Conservation (phyloP, 2,113 vertebrate species). For the Dicerorhinus sumatrensis region DNA sequence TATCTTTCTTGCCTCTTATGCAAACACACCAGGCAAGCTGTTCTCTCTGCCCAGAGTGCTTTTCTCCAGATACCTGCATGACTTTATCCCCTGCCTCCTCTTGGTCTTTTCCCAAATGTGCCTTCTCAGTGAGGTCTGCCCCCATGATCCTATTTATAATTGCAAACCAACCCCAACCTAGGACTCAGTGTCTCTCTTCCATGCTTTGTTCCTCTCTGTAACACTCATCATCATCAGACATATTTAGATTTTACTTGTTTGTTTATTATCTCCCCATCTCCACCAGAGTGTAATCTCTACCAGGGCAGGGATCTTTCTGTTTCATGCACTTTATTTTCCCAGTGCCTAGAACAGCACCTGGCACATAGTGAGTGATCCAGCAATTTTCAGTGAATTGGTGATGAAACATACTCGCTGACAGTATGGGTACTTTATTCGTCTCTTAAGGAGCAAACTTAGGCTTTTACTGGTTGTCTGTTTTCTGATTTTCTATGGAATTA, state of each 20-base stretch:
- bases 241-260: not conserved
- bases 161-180: not conserved
- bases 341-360: not conserved
- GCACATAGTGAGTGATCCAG: not conserved
- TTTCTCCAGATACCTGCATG: not conserved
- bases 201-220: not conserved
- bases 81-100: no score
- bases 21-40: not conserved
- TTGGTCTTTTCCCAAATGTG: no score
- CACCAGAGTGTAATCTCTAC: no score
- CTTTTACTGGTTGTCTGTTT: not conserved
- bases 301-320: not conserved
- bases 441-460: not conserved
- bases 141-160: no score
- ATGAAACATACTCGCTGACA: not conserved
- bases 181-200: not conserved
- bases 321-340: not conserved
- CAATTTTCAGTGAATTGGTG: not conserved
- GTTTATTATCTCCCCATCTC: not conserved
- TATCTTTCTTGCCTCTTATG: not conserved
- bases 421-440: not conserved
- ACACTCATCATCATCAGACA: not conserved
- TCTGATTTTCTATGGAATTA: not conserved
- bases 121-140: no score
- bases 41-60: not conserved